Evolutionary conservation across 1,140 invertebrate species (phyloP).

Genomic region (Temnothorax nylanderi): DNA sequence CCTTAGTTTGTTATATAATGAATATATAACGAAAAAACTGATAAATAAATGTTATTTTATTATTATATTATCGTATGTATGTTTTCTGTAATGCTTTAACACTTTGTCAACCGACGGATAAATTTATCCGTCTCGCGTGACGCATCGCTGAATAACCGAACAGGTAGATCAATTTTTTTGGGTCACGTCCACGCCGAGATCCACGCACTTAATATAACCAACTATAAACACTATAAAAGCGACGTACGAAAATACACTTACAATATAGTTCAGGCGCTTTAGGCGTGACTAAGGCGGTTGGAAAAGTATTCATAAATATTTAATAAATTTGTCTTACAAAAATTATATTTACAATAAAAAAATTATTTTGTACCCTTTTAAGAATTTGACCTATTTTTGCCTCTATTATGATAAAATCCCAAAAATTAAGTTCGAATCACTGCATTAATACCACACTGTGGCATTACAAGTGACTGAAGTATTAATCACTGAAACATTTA

Average conservation of each 20-base stretch:
- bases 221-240: not conserved
- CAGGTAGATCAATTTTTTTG: not conserved
- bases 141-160: not conserved
- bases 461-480: slow-evolving; percentile 16
- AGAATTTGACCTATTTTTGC: not conserved
- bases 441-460: not conserved
- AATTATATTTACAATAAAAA: not conserved
- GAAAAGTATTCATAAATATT: not conserved
- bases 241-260: not conserved
- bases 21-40: not conserved
- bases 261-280: not conserved
- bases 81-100: not conserved
- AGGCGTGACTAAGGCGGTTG: not conserved
- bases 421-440: not conserved
- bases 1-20: not conserved
- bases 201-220: not conserved
- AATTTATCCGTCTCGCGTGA: not conserved
- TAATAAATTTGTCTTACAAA: not conserved
- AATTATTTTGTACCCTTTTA: not conserved
- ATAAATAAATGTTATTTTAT: slow-evolving; percentile 9
- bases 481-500: slow-evolving; percentile 13
- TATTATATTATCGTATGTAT: not conserved
- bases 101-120: not conserved
- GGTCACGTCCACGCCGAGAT: not conserved
- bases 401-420: not conserved